These are phyloP conservation scores for cattle (Bos taurus) DNA, from an alignment of 2,113 vertebrate species.

Conservation along the genomic window ARS-UCD2.0 NC_037348.1:49283001-49283500, in stretches of 20 bases:
- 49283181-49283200: background rate
- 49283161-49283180: background rate
- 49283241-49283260: background rate
- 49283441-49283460: background rate
- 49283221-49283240: background rate
- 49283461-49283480: background rate
- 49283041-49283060: background rate
- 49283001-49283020: background rate
- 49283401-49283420: background rate
- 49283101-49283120: background rate
- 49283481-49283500: background rate
- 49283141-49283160: slow-evolving; percentile 12
- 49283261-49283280: background rate
- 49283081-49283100: background rate
- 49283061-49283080: background rate
- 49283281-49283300: background rate
- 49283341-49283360: background rate
- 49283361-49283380: background rate
- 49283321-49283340: background rate
- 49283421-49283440: background rate
- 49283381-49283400: background rate
- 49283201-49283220: background rate
- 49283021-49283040: background rate
- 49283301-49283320: background rate
- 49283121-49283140: slow-evolving; percentile 52